Evolutionary conservation across 2,888 invertebrate genomes (phyloP), one percentile per base, ranked within the genome.

Genomic region (Tetragonisca angustula): DNA sequence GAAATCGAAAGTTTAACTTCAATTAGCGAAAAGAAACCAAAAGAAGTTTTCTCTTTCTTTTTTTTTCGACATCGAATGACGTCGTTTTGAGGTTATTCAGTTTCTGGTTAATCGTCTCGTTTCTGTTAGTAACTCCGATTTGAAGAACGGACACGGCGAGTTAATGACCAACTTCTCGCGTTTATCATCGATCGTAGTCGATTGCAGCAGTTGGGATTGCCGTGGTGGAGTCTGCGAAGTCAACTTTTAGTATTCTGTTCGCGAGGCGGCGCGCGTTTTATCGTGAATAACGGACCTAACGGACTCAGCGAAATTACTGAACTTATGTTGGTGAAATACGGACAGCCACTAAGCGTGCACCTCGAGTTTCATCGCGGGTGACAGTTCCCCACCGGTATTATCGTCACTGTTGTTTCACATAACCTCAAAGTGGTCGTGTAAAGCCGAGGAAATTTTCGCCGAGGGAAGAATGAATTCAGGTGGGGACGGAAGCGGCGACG

Each of bases 381-480:
- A 72, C 69, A 65, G 21, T 65, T 36, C 32, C 24, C 54, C 54
- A 43, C 75, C 83, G 84, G 81, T 79, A 50, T 54, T 15, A 32
- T 79, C n/a, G 19, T 49, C 74, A 43, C 9, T 43, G 65, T 52
- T 56, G 19, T 32, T 54, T 71, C 2, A 52, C 62, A 59, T 86
- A 87, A 87, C 85, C 86, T 81, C 67, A n/a, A 59, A 68, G 67
- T 9, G 24, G 59, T n/a, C 59, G 15, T n/a, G 24, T 27, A 54
- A 43, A 43, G n/a, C 1, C 43, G 19, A 68, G 17, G 6, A 15
- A 5, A 68, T 70, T 59, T 80, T 50, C 56, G 68, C 56, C 50
- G 11, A 1, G n/a, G 32, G 59, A 65, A 87, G 87, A 77, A 93
- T 94, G 93, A 91, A 93, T 85, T 91, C 90, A 75, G 89, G 88